These are phyloP conservation scores for Hippocampus guttulatus DNA, from an alignment of 2,113 vertebrate species.

Conservation along the genomic window DNA sequence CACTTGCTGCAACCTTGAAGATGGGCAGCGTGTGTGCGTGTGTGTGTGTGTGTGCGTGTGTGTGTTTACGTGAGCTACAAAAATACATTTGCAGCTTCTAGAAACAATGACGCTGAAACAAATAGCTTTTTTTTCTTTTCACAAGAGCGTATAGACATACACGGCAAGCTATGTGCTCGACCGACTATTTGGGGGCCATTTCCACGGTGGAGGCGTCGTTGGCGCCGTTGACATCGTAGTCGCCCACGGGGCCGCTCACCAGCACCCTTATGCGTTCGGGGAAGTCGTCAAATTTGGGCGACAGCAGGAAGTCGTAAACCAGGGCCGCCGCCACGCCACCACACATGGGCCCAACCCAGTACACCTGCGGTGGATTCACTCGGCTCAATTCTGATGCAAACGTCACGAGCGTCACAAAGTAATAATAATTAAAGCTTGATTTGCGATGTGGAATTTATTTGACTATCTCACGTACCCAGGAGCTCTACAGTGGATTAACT, in stretches of 20 bases:
- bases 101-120: slow-evolving; percentile 28
- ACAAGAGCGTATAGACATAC: slow-evolving; percentile 46
- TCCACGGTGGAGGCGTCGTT: slow-evolving; percentile 63
- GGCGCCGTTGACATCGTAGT: slow-evolving; percentile 72
- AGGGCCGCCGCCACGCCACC: slow-evolving; percentile 75
- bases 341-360: slow-evolving; percentile 78
- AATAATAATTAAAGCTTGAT: neutral
- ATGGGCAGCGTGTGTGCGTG: neutral
- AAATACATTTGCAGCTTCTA: neutral
- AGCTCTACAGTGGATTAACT: no score
- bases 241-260: slow-evolving; percentile 84
- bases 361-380: slow-evolving; percentile 61
- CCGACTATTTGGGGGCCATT: slow-evolving; percentile 69
- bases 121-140: slow-evolving; percentile 36
- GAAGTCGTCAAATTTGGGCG: slow-evolving; percentile 80
- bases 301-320: slow-evolving; percentile 91
- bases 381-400: neutral
- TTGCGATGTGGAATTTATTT: no score
- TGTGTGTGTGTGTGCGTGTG: neutral
- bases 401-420: neutral
- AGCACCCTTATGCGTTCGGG: slow-evolving; percentile 86
- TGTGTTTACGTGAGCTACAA: slow-evolving; percentile 3
- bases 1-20: slow-evolving; percentile 12
- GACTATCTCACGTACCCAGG: neutral
- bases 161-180: neutral